Conservation (phyloP, 2,888 invertebrate genomes). For the Idaea biselata region DNA sequence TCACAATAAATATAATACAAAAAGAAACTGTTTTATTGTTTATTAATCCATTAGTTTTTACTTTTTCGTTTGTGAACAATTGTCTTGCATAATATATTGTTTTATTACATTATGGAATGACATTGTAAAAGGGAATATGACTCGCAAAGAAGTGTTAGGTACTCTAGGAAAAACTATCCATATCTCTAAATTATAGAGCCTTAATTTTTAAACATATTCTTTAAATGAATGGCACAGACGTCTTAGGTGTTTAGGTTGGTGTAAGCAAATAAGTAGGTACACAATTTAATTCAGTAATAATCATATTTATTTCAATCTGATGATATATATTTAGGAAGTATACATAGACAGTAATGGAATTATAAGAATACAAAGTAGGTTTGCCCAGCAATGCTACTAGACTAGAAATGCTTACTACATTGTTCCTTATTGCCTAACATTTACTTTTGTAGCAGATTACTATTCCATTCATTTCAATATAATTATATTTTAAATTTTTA, state of each 20-base stretch:
- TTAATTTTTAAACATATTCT: no score
- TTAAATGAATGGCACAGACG: no score
- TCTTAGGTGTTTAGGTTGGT: no score
- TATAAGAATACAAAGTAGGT: neutral
- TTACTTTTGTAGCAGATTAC: neutral
- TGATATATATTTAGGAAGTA: neutral
- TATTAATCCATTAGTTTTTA: neutral
- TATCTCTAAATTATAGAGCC: no score
- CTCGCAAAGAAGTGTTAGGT: neutral
- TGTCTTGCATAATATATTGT: neutral
- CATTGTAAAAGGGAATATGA: neutral
- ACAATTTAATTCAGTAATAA: neutral
- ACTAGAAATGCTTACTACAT: neutral
- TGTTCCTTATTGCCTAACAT: neutral
- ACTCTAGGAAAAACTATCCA: neutral
- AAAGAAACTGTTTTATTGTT: constrained; percentile 29
- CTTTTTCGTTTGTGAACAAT: neutral
- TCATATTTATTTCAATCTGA: neutral
- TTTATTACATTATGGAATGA: neutral
- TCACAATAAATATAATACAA: constrained; percentile 54
- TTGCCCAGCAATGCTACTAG: neutral
- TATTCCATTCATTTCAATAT: neutral
- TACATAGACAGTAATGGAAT: neutral
- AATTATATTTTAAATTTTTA: no score
- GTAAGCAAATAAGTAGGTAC: no score